Percentiles rank a stretch among this genome's conserved stretches.
Conservation (phyloP, 2,797 vertebrate species). For the Malacoctenus gilli region DNA sequence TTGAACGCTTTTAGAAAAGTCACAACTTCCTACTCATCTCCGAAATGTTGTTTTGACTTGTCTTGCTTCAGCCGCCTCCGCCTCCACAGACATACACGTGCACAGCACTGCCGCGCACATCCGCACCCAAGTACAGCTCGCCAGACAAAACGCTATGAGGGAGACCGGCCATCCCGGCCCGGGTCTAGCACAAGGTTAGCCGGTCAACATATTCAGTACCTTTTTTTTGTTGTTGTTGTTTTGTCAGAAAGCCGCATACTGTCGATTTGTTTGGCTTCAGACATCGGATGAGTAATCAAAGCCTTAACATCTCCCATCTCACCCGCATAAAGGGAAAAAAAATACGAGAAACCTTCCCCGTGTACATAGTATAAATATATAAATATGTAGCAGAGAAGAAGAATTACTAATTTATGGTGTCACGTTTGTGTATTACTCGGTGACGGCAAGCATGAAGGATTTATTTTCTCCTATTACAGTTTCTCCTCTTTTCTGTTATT, state of each 20-base stretch:
- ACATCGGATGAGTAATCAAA: conserved; percentile 70
- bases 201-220: conserved; percentile 30
- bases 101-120: conserved; percentile 31
- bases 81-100: conserved; percentile 31
- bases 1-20: conserved; percentile 57
- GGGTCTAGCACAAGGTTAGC: conserved; percentile 60
- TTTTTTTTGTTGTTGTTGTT: conserved; percentile 5
- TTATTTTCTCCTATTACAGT: conserved; percentile 72
- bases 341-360: conserved; percentile 32
- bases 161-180: conserved; percentile 34
- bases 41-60: conserved; percentile 39
- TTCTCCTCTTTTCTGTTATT: conserved; percentile 67
- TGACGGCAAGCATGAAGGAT: conserved; percentile 81
- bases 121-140: conserved; percentile 36
- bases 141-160: conserved; percentile 67
- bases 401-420: conserved; percentile 83
- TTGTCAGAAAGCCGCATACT: conserved; percentile 30
- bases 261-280: conserved; percentile 48
- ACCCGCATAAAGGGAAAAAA: conserved; percentile 30
- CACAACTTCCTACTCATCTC: conserved; percentile 29
- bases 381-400: conserved; percentile 80
- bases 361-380: conserved; percentile 85
- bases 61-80: conserved; percentile 32
- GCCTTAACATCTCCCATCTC: conserved; percentile 75
- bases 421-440: conserved; percentile 79